Evolutionary conservation across 2,888 invertebrate species (phyloP), one percentile per base, ranked within the genome.

Genomic region (Trachelus iudaicus): DNA sequence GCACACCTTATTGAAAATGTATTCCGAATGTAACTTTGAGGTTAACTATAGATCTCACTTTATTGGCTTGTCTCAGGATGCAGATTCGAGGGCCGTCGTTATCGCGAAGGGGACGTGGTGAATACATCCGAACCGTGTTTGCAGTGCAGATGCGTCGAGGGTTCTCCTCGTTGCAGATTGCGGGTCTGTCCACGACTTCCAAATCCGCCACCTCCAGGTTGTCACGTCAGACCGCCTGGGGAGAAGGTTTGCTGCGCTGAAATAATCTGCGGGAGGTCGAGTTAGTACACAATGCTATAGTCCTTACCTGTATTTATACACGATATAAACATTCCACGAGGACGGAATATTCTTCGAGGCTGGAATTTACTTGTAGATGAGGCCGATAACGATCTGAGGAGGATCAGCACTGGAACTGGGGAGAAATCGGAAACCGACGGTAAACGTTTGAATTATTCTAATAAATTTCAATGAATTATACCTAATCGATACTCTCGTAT

Each of bases 181-280:
- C 93, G 96, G 82, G 94, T 97, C 13, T 97, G 97, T 89, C 95
- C 95, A 9, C 92, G 94, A 84, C 93, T 96, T 88, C 96, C 96
- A 15, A 94, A 95, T 89, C 95, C 96, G 37, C 95, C 96, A 80
- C 96, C 96, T 4, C 92, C 93, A 33, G 95, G 95, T 76, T 97
- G 97, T 90, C 94, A 95, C 79, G 92, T 85, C 40, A 87, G 87
- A 75, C 87, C 95, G 74, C 95, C 96, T 81, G 93, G 94, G 83
- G 93, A 94, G 82, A 94, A 94, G 79, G 93, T 94, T 75, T 97
- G 97, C 92, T 97, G 97, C 90, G 94, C 96, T 1, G 95, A 96
- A 88, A 92, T 97, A 83, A 94, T 96, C 77, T 97, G 97, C 90
- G 94, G 90, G 84, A 86, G 92, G 86, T 86, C 94, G 87, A 95